Percentiles rank a stretch among this genome's conserved stretches.
Evolutionary conservation across 2,888 invertebrate genomes (phyloP).

Genomic region (Melipona bicolor): DNA sequence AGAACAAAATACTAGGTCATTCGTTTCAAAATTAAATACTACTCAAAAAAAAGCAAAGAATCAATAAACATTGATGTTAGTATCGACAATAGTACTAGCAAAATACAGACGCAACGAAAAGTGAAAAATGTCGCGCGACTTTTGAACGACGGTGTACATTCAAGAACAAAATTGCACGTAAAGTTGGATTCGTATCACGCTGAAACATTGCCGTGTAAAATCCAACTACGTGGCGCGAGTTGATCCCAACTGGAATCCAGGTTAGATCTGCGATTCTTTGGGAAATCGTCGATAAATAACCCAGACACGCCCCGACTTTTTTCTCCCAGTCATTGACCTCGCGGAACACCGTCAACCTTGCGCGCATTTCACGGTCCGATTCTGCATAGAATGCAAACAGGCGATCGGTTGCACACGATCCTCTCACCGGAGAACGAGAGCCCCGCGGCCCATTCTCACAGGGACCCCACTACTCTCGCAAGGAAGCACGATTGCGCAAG

Average conservation of each 20-base stretch:
- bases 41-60: no score
- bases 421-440: constrained; percentile 47
- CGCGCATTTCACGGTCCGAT: constrained; percentile 37
- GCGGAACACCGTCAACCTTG: constrained; percentile 16
- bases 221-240: background rate
- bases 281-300: constrained; percentile 5
- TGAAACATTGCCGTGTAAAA: no score
- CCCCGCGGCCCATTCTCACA: constrained; percentile 36
- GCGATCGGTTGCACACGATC: constrained; percentile 6
- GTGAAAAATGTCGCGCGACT: no score
- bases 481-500: constrained; percentile 49
- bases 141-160: no score
- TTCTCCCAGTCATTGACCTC: constrained; percentile 24
- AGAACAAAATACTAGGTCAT: no score
- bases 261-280: background rate
- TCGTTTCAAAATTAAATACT: no score
- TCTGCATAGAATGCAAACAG: constrained; percentile 19
- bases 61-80: no score
- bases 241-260: background rate
- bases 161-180: no score
- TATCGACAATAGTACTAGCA: no score
- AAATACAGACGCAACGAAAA: no score
- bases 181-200: no score
- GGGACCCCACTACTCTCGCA: constrained; percentile 23
- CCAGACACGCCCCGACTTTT: constrained; percentile 28